These are phyloP conservation scores for Menidia beryllina DNA, from an alignment of 2,113 vertebrate genomes.

Conservation along the genomic window DNA sequence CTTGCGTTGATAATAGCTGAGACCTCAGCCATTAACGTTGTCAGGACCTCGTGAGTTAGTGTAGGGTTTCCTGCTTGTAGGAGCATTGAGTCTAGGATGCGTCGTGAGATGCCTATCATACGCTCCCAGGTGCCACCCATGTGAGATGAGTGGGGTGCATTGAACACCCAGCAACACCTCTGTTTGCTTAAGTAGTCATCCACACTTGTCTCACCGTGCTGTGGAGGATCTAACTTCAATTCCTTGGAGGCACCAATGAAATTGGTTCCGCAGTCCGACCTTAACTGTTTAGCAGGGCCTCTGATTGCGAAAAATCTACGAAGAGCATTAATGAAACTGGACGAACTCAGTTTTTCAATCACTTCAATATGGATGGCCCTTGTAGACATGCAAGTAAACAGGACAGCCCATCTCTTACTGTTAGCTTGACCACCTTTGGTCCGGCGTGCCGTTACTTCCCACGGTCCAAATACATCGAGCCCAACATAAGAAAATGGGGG, in stretches of 20 bases:
- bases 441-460: neutral
- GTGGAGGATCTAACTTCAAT: neutral
- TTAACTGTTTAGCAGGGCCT: slow-evolving; percentile 5
- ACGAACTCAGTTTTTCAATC: neutral
- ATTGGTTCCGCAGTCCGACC: neutral
- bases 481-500: no score
- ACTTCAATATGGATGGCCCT: neutral
- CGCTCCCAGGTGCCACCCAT: neutral
- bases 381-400: neutral
- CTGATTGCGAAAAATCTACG: slow-evolving; percentile 4
- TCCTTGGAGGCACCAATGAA: slow-evolving; percentile 2
- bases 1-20: neutral
- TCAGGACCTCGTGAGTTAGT: slow-evolving; percentile 8
- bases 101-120: neutral
- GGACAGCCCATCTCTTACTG: neutral
- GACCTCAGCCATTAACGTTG: neutral
- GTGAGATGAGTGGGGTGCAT: no score
- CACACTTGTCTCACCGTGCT: neutral
- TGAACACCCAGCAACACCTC: neutral
- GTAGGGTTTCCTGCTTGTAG: neutral
- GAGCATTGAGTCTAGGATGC: slow-evolving; percentile 20
- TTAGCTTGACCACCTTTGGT: neutral
- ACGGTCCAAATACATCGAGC: neutral
- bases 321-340: neutral
- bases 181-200: neutral